Evolutionary conservation across 2,113 vertebrate genomes (phyloP).

Genomic region (Chitala chitala): DNA sequence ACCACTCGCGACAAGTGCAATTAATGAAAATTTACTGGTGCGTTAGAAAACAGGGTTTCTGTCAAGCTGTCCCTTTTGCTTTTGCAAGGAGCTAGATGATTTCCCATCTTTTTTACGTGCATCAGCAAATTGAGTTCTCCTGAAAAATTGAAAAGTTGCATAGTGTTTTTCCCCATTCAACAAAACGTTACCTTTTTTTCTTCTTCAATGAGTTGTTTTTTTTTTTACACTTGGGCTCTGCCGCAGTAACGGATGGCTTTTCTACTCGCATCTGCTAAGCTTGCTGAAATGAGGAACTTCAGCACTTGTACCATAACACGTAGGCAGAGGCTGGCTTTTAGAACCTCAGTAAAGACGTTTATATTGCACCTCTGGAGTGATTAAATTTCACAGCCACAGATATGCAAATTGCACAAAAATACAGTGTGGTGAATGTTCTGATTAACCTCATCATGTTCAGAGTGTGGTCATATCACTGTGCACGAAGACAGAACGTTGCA

Average conservation of each 20-base stretch:
- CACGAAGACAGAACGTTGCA: neutral
- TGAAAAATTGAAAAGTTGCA: conserved; percentile 15
- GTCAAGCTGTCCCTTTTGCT: conserved; percentile 36
- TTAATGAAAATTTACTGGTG: conserved; percentile 43
- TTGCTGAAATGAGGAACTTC: neutral
- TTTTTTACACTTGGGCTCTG: too few relatives aligned
- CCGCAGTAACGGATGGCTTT: too few relatives aligned
- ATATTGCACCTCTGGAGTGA: neutral
- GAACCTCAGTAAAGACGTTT: neutral
- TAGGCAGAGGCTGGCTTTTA: neutral
- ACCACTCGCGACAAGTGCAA: conserved; percentile 33
- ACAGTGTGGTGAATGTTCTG: neutral
- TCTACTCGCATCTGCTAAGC: too few relatives aligned
- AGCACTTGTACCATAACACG: neutral
- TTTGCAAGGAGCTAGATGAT: conserved; percentile 19
- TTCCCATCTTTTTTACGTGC: neutral
- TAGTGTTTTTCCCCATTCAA: neutral
- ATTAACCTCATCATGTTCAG: neutral
- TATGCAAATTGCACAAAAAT: neutral
- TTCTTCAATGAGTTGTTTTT: too few relatives aligned
- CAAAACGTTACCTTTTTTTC: neutral
- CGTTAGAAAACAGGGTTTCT: conserved; percentile 35
- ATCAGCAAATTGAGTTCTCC: conserved; percentile 23
- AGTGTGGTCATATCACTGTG: too few relatives aligned
- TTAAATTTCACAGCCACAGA: neutral